phyloP scores from a whole-genome alignment of 2,113 vertebrate genomes.

The Chaetodon trifascialis region DNA sequence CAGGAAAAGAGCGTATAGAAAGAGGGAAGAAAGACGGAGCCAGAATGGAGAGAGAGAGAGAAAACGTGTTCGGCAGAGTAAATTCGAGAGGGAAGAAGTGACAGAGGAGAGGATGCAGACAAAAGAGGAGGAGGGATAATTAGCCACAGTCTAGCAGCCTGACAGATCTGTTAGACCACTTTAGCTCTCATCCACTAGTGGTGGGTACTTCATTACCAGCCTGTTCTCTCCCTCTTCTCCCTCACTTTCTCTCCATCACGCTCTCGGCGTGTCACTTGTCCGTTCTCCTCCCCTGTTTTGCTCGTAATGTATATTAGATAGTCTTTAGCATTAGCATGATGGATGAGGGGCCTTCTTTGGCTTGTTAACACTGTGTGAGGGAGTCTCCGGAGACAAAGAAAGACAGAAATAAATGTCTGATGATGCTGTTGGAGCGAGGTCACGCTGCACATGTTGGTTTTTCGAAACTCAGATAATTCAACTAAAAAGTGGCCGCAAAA shows the following conservation, averaged over 20 bases:
- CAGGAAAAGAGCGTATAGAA: constrained; percentile 18
- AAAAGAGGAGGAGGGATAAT: constrained; percentile 76
- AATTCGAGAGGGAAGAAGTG: constrained; percentile 55
- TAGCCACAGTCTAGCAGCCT: constrained; percentile 80
- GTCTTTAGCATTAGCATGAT: constrained; percentile 60
- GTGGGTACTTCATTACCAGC: constrained; percentile 76
- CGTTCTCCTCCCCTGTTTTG: constrained; percentile 7
- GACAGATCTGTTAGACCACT: constrained; percentile 80
- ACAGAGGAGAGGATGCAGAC: constrained; percentile 68
- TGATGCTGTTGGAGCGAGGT: background rate
- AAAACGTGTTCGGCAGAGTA: constrained; percentile 26
- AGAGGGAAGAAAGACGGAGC: background rate
- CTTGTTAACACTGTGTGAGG: constrained; percentile 29
- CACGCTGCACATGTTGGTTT: constrained; percentile 5
- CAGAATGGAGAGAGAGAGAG: constrained; percentile 23
- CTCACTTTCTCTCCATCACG: constrained; percentile 15
- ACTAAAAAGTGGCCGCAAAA: background rate
- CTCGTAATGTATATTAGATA: constrained; percentile 49
- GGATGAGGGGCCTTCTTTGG: constrained; percentile 38
- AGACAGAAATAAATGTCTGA: constrained; percentile 24
- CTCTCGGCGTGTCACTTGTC: constrained; percentile 42
- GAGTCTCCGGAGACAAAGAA: constrained; percentile 12
- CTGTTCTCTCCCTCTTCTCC: constrained; percentile 50
- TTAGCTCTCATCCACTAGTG: constrained; percentile 72
- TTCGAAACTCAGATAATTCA: background rate